Base-by-base conservation (phyloP, 2,797 vertebrate genomes). In the Acipenser transmontanus region DNA sequence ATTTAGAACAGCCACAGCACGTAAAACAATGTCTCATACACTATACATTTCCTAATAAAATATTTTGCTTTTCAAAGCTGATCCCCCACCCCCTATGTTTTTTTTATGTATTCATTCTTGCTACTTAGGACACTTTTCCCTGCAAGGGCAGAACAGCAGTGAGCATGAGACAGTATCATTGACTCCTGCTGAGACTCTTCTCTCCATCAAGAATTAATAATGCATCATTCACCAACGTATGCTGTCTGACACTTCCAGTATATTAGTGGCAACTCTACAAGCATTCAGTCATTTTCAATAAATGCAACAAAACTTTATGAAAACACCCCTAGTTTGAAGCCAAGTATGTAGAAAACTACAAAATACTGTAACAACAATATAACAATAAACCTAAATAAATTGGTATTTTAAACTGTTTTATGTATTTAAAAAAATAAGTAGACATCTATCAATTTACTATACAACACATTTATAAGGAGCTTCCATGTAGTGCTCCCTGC, bases 81-180 rank as follows among this genome's bases (percentile, higher is more conserved):
- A 34, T 8, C 4, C 34, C 4, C 17, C 7, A 8, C 60, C 17
- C 60, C 60, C 60, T 61, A 17, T 61, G 10, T 9, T 20, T 6
- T 34, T 34, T 34, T 34, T 4, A 34, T 61, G 11, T 61, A 61
- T 61, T 34, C 10, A 20, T 34, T 34, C 47, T 61, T 8, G 20
- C 47, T 20, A 34, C 60, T 61, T 20, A 9, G 60, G 14, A 17
- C 60, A 61, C 7, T 61, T 61, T 61, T 17, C 60, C 60, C 60
- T 34, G 60, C 47, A 61, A 47, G 60, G 60, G 17, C 60, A 61
- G 7, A 8, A 3, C 34, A 34, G 17, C 60, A 20, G 17, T 61
- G 60, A 34, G 11, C 34, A 61, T 8, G 20, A 61, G 17, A 34
- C 60, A 61, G 10, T 61, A 61, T 61, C 60, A 61, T 47, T 61